phyloP scores from a whole-genome alignment of 2,797 vertebrate genomes.

The Ceryle rudis region DNA sequence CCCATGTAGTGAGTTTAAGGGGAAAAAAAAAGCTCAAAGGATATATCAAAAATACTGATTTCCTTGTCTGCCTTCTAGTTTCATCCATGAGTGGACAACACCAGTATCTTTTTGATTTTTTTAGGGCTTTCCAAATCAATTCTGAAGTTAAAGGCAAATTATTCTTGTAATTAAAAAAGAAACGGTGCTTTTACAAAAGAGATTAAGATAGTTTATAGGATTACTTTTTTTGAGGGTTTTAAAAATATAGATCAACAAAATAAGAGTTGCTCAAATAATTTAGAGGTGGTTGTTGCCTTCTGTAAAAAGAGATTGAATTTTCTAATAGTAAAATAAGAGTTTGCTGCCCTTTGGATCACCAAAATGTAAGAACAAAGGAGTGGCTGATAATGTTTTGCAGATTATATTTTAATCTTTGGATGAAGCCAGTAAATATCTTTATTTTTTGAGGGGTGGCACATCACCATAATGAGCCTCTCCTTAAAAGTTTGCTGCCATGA shows the following conservation, averaged over 20 bases:
- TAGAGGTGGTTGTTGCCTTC: background rate
- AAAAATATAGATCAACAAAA: background rate
- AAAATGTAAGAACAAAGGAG: background rate
- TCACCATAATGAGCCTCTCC: background rate
- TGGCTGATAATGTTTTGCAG: background rate
- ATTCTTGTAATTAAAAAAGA: background rate
- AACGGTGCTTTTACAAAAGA: background rate
- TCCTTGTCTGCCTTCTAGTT: background rate
- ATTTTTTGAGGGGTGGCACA: accelerated
- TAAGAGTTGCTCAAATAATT: background rate
- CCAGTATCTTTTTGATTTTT: background rate
- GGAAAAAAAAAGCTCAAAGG: background rate
- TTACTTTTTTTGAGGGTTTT: background rate
- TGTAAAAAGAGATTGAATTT: background rate
- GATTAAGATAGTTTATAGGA: background rate
- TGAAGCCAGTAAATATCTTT: background rate
- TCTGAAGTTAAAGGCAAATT: background rate
- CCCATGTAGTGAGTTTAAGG: background rate
- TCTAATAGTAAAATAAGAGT: background rate
- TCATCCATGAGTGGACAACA: accelerated
- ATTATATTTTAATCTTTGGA: background rate
- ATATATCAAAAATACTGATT: background rate
- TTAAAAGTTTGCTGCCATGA: background rate
- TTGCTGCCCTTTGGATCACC: background rate
- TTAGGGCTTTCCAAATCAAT: background rate